Conservation (phyloP, 1,140 invertebrate genomes). For the Heliconius himera region DNA sequence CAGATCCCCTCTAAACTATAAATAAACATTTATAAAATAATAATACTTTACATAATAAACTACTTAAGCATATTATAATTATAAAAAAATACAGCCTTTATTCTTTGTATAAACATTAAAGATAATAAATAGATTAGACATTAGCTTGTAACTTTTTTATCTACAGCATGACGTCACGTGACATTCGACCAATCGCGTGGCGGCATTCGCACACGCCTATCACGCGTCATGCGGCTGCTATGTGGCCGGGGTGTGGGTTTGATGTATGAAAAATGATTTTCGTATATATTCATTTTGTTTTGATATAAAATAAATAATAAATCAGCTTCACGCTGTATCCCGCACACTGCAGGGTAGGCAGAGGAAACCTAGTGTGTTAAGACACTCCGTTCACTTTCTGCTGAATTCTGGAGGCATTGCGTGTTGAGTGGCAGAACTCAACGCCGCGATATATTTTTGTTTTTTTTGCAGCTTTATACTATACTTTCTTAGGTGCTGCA, state of each 20-base stretch:
- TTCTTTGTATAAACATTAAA: background rate
- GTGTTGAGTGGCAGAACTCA: no score
- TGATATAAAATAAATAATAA: no score
- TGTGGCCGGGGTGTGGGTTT: constrained; percentile 29
- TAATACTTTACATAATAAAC: background rate
- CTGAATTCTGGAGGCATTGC: no score
- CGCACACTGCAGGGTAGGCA: no score
- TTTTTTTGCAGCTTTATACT: no score
- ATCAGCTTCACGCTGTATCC: no score
- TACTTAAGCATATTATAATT: background rate
- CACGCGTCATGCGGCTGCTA: constrained; percentile 59
- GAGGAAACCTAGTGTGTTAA: no score
- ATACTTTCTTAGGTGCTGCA: no score
- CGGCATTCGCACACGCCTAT: constrained; percentile 49
- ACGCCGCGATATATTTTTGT: no score
- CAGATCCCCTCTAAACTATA: background rate
- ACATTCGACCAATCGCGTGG: constrained; percentile 41
- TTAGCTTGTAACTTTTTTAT: background rate
- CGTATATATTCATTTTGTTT: background rate
- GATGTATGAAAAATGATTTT: background rate
- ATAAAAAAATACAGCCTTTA: background rate
- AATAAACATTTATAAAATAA: background rate
- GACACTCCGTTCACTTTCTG: no score
- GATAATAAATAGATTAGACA: constrained; percentile 4
- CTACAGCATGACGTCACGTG: constrained; percentile 40